phyloP scores from a whole-genome alignment of 2,888 invertebrate genomes.

The Hydraecia micacea region DNA sequence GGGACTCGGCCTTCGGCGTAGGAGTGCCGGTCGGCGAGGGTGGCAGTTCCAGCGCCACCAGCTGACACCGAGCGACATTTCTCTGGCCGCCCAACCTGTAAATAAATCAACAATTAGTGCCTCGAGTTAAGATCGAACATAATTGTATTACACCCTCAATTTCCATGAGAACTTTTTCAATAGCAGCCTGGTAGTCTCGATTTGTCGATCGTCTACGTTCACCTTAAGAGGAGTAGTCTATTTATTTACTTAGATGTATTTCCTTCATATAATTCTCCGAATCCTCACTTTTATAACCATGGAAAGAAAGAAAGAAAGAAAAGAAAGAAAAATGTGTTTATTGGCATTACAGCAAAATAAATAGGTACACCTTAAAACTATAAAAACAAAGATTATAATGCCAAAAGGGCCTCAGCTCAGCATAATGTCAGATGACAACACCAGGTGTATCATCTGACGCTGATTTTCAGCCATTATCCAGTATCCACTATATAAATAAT shows the following conservation, averaged over 20 bases:
- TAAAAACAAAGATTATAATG: too few species aligned
- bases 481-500: background rate
- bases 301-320: too few species aligned
- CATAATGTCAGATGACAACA: too few species aligned
- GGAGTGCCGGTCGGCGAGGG: constrained; percentile 78
- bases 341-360: too few species aligned
- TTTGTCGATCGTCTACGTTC: background rate
- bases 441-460: too few species aligned
- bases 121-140: background rate
- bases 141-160: background rate
- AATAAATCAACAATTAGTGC: constrained; percentile 49
- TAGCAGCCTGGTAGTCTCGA: background rate
- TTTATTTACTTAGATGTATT: too few species aligned
- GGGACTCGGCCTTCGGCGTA: constrained; percentile 84
- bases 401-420: too few species aligned
- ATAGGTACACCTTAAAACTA: too few species aligned
- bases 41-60: constrained; percentile 73
- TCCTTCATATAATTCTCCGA: background rate
- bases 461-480: too few species aligned
- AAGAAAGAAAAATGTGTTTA: too few species aligned
- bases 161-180: background rate
- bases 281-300: background rate
- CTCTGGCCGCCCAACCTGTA: constrained; percentile 82
- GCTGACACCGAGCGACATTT: constrained; percentile 84
- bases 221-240: background rate